Percentiles rank a stretch among this genome's conserved stretches.
phyloP scores from a whole-genome alignment of 2,113 vertebrate species.

The Nyctereutes procyonoides region DNA sequence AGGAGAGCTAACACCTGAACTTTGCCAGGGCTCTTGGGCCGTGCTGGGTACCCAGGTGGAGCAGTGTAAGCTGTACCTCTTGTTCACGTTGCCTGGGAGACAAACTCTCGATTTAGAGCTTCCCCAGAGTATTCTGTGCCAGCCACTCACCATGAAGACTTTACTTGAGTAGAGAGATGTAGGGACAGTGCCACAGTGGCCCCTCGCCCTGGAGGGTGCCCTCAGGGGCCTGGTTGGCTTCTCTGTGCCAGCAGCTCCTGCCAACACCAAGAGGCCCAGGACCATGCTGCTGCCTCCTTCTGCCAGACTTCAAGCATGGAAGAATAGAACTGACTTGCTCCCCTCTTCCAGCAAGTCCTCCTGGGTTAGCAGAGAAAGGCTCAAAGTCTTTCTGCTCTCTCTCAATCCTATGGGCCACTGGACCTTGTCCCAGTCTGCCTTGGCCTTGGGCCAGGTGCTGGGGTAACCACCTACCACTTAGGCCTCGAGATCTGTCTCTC shows the following conservation, averaged over 20 bases:
- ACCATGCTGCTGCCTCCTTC: background rate
- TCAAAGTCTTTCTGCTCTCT: background rate
- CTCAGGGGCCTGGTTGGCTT: background rate
- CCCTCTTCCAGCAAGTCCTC: background rate
- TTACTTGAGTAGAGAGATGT: background rate
- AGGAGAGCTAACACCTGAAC: background rate
- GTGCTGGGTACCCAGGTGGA: background rate
- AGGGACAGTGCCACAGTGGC: fast-evolving
- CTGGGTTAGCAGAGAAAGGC: background rate
- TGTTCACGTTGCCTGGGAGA: background rate
- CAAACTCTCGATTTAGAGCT: background rate
- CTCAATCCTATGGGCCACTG: background rate
- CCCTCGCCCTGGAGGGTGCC: fast-evolving
- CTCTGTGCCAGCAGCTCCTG: background rate
- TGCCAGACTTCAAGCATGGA: background rate
- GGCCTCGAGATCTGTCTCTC: background rate
- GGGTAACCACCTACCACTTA: background rate
- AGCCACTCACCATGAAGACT: background rate
- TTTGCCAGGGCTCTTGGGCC: background rate
- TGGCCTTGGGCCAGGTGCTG: background rate
- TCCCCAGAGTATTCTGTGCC: background rate
- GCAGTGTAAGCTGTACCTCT: fast-evolving
- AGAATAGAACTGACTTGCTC: background rate
- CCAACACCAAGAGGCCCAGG: background rate
- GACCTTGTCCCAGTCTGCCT: background rate